A percentile compares a stretch with the other conserved stretches of the same genome.
Evolutionary conservation across 2,888 invertebrate genomes (phyloP).

Genomic region (Cephus sareptanus): DNA sequence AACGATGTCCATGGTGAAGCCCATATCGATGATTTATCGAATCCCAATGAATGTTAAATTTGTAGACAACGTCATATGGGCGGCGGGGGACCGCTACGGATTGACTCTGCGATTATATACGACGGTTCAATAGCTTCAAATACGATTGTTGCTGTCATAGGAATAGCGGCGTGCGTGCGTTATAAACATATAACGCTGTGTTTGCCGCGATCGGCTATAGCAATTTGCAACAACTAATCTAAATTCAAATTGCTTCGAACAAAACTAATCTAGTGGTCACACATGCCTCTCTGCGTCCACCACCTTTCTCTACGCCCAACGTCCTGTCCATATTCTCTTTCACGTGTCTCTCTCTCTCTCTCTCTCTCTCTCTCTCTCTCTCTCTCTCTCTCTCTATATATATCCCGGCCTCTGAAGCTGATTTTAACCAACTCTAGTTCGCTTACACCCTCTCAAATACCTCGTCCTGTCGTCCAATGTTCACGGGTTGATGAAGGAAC

Average conservation of each 20-base stretch:
- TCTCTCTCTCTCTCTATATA: not conserved
- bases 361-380: conserved; percentile 1
- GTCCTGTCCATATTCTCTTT: conserved; percentile 12
- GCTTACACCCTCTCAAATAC: not conserved
- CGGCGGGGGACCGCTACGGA: not conserved
- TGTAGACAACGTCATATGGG: not conserved
- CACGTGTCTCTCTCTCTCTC: conserved; percentile 28
- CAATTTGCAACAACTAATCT: conserved; percentile 65
- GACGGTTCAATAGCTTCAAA: not conserved
- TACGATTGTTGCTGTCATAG: not conserved
- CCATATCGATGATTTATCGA: not conserved
- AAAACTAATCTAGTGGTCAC: conserved; percentile 62
- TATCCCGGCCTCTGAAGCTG: not conserved
- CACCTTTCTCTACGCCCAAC: conserved; percentile 13
- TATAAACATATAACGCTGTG: not conserved
- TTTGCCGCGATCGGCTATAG: conserved; percentile 42
- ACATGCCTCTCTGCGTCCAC: conserved; percentile 31
- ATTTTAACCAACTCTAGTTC: not conserved
- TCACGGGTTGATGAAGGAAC: not conserved
- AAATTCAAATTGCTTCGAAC: conserved; percentile 65
- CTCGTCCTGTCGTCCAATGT: not conserved
- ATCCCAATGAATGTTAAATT: not conserved
- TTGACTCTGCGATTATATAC: not conserved
- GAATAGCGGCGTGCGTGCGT: not conserved
- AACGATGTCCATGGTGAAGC: not conserved